Conservation (phyloP, 1,140 invertebrate species). For the Panonychus citri region DNA sequence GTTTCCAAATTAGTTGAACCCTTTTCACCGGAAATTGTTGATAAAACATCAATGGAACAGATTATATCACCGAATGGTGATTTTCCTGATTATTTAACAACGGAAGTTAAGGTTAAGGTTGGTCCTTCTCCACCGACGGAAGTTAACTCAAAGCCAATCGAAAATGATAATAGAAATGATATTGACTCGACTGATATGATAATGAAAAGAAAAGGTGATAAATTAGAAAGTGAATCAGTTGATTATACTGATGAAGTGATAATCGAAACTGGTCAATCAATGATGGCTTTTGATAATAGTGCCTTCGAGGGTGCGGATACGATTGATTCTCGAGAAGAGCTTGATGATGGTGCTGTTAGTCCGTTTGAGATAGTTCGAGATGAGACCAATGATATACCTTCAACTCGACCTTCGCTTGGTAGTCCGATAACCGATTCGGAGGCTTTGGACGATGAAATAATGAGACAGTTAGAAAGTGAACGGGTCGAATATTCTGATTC, state of each 20-base stretch:
- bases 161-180: neutral
- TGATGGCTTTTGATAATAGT: slow-evolving; percentile 28
- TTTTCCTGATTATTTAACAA: neutral
- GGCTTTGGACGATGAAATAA: neutral
- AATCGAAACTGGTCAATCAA: slow-evolving; percentile 2
- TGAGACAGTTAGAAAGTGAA: neutral
- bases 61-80: slow-evolving; percentile 12
- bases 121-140: slow-evolving; percentile 1
- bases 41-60: slow-evolving; percentile 5
- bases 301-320: slow-evolving; percentile 26
- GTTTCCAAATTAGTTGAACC: neutral
- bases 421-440: slow-evolving; percentile 1
- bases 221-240: slow-evolving; percentile 19
- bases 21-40: slow-evolving; percentile 4
- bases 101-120: slow-evolving; percentile 3
- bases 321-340: slow-evolving; percentile 16
- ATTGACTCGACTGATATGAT: too few species aligned
- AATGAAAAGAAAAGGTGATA: too few species aligned
- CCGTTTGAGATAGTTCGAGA: slow-evolving; percentile 18
- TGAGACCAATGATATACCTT: neutral
- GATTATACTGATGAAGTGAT: slow-evolving; percentile 17
- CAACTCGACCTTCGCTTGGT: neutral
- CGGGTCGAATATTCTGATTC: neutral
- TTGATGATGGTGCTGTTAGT: slow-evolving; percentile 12
- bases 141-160: neutral